phyloP scores from a whole-genome alignment of 2,888 invertebrate species.

The Tromatobia lineatoria region DNA sequence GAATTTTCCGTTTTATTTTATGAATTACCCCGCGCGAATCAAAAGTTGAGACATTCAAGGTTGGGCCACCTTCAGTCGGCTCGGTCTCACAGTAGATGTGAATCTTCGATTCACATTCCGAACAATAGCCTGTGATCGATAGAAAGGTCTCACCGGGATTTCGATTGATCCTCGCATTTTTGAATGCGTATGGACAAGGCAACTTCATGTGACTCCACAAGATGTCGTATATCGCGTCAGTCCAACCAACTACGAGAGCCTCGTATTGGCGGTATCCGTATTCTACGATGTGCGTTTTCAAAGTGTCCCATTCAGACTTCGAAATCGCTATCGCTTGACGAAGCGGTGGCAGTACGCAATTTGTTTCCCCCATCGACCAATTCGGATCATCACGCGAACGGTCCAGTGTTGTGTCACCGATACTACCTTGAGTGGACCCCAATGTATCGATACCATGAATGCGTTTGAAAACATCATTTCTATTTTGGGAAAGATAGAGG shows the following conservation, averaged over 20 bases:
- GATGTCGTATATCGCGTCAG: constrained; percentile 56
- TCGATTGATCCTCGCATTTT: constrained; percentile 63
- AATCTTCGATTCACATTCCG: constrained; percentile 62
- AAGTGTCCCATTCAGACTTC: constrained; percentile 31
- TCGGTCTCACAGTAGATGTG: constrained; percentile 56
- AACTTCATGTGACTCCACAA: constrained; percentile 64
- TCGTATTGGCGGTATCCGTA: constrained; percentile 58
- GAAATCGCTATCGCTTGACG: constrained; percentile 38
- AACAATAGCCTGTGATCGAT: constrained; percentile 60
- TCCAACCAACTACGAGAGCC: constrained; percentile 58
- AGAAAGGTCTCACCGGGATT: constrained; percentile 53
- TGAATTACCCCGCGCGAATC: constrained; percentile 66
- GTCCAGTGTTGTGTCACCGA: background rate
- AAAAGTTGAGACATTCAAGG: constrained; percentile 62
- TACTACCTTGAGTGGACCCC: constrained; percentile 1
- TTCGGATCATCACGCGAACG: constrained; percentile 41
- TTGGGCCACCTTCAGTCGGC: constrained; percentile 39
- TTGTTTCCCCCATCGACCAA: constrained; percentile 53
- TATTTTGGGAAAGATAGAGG: constrained; percentile 55
- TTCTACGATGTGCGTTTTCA: constrained; percentile 38
- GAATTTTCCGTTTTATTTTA: constrained; percentile 61
- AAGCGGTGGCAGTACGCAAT: constrained; percentile 39
- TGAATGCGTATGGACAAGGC: constrained; percentile 67
- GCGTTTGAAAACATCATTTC: constrained; percentile 51
- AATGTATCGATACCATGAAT: constrained; percentile 50